Evolutionary conservation across 1,140 invertebrate genomes (phyloP).

Genomic region (Microplitis mediator): DNA sequence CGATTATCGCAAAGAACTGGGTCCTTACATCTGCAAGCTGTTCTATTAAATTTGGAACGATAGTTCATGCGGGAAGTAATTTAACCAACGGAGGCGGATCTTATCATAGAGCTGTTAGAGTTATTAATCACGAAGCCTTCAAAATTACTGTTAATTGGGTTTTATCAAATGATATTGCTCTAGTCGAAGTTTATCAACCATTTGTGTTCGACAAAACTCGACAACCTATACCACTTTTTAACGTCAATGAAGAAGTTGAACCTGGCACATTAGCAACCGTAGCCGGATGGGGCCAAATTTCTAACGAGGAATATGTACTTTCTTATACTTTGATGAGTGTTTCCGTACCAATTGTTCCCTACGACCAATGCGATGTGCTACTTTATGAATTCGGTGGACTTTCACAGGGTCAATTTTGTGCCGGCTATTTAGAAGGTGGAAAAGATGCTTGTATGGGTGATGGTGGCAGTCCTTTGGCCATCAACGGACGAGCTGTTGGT

Average conservation of each 20-base stretch:
- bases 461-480: slow-evolving; percentile 54
- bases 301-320: background rate
- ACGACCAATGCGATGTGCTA: slow-evolving; percentile 31
- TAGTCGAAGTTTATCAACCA: slow-evolving; percentile 54
- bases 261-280: slow-evolving; percentile 42
- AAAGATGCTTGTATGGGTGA: slow-evolving; percentile 63
- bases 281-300: slow-evolving; percentile 54
- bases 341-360: slow-evolving; percentile 38
- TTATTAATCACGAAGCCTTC: too few species aligned
- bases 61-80: background rate
- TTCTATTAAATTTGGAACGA: too few species aligned
- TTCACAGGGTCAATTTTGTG: slow-evolving; percentile 56
- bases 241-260: slow-evolving; percentile 33
- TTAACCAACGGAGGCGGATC: too few species aligned
- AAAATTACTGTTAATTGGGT: slow-evolving; percentile 24
- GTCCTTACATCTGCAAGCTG: too few species aligned
- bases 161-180: slow-evolving; percentile 65
- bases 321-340: slow-evolving; percentile 35
- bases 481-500: slow-evolving; percentile 55
- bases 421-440: slow-evolving; percentile 55
- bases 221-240: slow-evolving; percentile 28
- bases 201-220: slow-evolving; percentile 42
- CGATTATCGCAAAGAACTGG: too few species aligned
- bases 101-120: too few species aligned
- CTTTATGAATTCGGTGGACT: slow-evolving; percentile 33